Evolutionary conservation across 2,113 vertebrate genomes (phyloP), one percentile per base, ranked within the genome.

Genomic region (Cynoglossus semilaevis): DNA sequence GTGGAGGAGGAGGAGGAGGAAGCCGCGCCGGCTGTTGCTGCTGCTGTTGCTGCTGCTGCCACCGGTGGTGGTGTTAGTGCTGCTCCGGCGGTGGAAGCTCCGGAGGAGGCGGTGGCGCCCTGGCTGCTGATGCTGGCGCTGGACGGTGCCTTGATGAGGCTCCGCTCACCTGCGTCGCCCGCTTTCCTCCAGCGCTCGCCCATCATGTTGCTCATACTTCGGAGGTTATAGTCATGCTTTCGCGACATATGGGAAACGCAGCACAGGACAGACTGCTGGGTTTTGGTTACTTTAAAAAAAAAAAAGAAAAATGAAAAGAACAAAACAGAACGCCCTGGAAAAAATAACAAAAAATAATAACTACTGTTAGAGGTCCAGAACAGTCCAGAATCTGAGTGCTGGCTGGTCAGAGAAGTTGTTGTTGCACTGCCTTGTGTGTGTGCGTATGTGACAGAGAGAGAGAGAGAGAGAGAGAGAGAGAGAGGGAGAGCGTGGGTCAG

Each of bases 191-290:
- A 91, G 81, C 92, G 89, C 88, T 96, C 94, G 81, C 94, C 93
- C 93, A 95, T 94, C 67, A 95, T 92, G 89, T 92, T 94, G 92
- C 92, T 93, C 88, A 96, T 88, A 79, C 93, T 95, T 51, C 94
- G 93, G 82, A 97, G 93, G 70, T 91, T 95, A 86, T 96, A 97
- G 87, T 96, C 95, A 92, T 93, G 90, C 89, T 94, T 93, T 72
- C 94, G 94, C 91, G 94, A 95, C 95, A 97, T 97, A 82, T 76
- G 92, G 90, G 72, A 82, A 82, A 65, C 4, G 54, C 76, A 72
- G 61, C 51, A 58, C 67, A 57, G 55, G 66, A 63, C 38, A 43
- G 48, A 55, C 55, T 68, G 68, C 67, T 49, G 53, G 68, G 62
- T 70, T 69, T 51, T 62, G 8, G 51, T 57, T 43, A 51, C 52